Base-by-base conservation (phyloP, 92 coral and sea anemone species). In the Montipora capitata region DNA sequence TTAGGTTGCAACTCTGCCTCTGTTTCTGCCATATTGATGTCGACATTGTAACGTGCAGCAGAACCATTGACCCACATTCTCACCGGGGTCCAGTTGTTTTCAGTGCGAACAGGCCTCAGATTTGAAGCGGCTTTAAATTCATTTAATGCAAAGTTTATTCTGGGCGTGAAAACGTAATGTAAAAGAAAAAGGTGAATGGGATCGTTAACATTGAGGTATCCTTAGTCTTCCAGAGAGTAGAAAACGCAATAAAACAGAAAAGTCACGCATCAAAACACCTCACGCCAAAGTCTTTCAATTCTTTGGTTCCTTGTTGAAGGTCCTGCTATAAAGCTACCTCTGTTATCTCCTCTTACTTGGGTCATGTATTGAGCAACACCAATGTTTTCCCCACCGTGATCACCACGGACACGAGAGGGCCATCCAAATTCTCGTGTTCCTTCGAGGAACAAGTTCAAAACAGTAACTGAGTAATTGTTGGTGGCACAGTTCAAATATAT, bases 61-160 rank as follows among this genome's bases (percentile, higher is more conserved):
- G 9, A 45, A 45, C 85, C 90, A 86, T 78, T 86, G 15, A 86
- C 77, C 85, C 84, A 87, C 44, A 87, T 43, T 42, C 85, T 80
- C 41, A 61, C 56, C 14, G 90, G 87, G 40, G 89, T 44, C 93
- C 87, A 90, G 73, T 90, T 90, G 78, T 62, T 90, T 44, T 90
- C 90, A 20, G 93, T 79, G 35, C 90, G 56, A 10, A 90, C 73
- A 5, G 90, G 87, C 15, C 81, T 80, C 40, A 84, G 39, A 82
- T 90, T 84, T 12, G 76, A 90, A n/a, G 93, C 89, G 10, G 71
- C 58, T 10, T 66, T 80, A 63, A 77, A 52, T 12, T 77, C 82
- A 77, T 54, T 15, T 0, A 58, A 70, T 39, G 70, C 69, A 38
- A 77, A 45, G 39, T 44, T 77, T 16, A 77, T 77, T 65, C 71